These are phyloP conservation scores for Tupiocoris notatus DNA, from an alignment of 2,888 invertebrate species.

Conservation along the genomic window DNA sequence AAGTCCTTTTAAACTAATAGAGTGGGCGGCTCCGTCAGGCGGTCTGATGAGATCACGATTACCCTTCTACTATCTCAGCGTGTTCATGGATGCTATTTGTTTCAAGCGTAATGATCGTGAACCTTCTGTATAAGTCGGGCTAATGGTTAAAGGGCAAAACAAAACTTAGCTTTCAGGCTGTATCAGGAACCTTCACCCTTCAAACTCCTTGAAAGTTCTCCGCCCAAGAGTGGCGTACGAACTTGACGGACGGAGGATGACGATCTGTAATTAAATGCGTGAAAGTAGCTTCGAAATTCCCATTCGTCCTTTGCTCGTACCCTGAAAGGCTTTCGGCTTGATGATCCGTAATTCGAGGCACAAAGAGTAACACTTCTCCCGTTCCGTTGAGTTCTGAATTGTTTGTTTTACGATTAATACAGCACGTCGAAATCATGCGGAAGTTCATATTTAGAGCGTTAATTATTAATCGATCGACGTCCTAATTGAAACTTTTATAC, in stretches of 20 bases:
- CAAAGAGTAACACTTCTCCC: too few relatives aligned
- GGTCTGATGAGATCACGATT: constrained; percentile 25
- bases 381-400: too few relatives aligned
- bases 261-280: constrained; percentile 18
- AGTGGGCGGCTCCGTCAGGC: background rate
- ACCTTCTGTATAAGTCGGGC: constrained; percentile 11
- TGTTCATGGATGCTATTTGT: background rate
- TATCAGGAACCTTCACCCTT: background rate
- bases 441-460: too few relatives aligned
- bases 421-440: too few relatives aligned
- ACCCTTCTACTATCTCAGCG: constrained; percentile 2
- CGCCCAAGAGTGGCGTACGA: background rate
- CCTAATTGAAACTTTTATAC: too few relatives aligned
- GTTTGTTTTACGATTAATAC: too few relatives aligned
- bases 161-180: constrained; percentile 37
- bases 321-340: too few relatives aligned
- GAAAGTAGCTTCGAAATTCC: background rate
- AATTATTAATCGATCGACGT: too few relatives aligned
- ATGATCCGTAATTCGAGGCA: too few relatives aligned
- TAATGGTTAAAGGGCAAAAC: constrained; percentile 33
- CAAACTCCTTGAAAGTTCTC: constrained; percentile 1
- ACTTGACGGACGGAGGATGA: constrained; percentile 17
- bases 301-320: too few relatives aligned
- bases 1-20: constrained; percentile 29
- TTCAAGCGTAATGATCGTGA: constrained; percentile 20